Evolutionary conservation across 2,888 invertebrate species (phyloP).

Genomic region (Balanococcus diminutus): DNA sequence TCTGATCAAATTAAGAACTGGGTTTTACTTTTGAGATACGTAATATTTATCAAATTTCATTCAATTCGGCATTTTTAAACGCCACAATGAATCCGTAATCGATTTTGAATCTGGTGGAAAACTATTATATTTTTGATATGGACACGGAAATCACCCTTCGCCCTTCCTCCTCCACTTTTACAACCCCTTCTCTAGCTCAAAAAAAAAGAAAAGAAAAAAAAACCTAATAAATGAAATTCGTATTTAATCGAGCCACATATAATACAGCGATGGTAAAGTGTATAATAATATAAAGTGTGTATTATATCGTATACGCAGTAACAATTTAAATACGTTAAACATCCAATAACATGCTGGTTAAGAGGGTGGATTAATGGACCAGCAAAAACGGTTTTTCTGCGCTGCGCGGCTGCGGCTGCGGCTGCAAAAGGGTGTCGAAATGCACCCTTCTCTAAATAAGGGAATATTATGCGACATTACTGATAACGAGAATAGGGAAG

Average conservation of each 20-base stretch:
- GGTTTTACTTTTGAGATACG: no score
- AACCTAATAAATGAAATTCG: not conserved
- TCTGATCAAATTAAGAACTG: no score
- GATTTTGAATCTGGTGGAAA: no score
- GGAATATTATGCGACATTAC: conserved; percentile 54
- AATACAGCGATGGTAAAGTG: not conserved
- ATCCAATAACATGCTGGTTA: conserved; percentile 55
- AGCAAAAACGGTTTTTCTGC: conserved; percentile 43
- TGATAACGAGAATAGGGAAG: conserved; percentile 52
- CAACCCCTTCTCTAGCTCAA: no score
- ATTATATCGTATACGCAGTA: conserved; percentile 40
- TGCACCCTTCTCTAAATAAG: conserved; percentile 51
- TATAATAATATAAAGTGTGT: not conserved
- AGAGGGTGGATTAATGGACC: conserved; percentile 54
- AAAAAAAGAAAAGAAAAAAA: not conserved
- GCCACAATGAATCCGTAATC: no score
- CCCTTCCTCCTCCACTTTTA: no score
- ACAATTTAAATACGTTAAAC: conserved; percentile 54
- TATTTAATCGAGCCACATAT: not conserved
- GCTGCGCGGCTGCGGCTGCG: not conserved
- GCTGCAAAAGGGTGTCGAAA: conserved; percentile 52
- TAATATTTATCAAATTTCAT: no score
- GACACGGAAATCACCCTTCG: no score
- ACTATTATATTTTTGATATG: no score
- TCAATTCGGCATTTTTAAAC: no score